phyloP scores from a whole-genome alignment of 2,888 invertebrate genomes.

The Epinotia ramella region DNA sequence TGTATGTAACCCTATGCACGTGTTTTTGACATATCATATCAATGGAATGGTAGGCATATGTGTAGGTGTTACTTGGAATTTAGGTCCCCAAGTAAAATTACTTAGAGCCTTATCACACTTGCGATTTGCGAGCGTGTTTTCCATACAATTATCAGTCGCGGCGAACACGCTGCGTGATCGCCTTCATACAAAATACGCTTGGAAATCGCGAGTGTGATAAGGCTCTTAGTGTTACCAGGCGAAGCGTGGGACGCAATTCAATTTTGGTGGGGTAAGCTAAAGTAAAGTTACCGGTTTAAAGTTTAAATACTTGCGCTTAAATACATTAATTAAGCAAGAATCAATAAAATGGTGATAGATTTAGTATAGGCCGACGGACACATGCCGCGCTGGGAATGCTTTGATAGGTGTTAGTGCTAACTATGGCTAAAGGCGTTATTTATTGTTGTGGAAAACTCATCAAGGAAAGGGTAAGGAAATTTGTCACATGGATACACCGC shows the following conservation, averaged over 20 bases:
- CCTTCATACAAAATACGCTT: no score
- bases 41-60: background rate
- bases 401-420: conserved; percentile 38
- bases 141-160: no score
- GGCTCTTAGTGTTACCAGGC: background rate
- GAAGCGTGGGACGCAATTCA: conserved; percentile 15
- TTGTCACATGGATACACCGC: conserved; percentile 17
- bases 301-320: background rate
- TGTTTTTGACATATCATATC: background rate
- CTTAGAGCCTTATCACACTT: no score
- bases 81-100: conserved; percentile 15
- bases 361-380: background rate
- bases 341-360: conserved; percentile 12
- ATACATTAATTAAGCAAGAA: background rate
- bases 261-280: conserved; percentile 1
- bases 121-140: no score
- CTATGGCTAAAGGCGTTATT: conserved; percentile 41
- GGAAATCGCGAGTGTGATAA: no score
- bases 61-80: conserved; percentile 25
- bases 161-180: no score
- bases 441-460: conserved; percentile 43
- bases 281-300: background rate
- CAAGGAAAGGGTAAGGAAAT: conserved; percentile 33
- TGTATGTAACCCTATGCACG: background rate
- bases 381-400: conserved; percentile 12